Conservation (phyloP, 1,140 invertebrate genomes). For the Leucophenga varia region DNA sequence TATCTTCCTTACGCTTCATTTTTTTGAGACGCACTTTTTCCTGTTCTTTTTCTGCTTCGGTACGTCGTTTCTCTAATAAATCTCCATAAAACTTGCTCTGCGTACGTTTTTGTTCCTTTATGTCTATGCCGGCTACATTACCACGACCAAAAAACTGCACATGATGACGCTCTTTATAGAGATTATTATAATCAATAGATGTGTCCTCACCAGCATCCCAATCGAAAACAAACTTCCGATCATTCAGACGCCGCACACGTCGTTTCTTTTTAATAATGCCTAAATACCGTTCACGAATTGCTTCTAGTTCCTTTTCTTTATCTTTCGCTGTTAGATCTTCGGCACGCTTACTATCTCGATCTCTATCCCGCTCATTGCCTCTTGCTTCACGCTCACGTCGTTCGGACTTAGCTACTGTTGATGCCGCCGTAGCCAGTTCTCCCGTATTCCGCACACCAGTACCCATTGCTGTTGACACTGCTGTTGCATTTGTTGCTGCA, state of each 20-base stretch:
- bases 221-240: constrained; percentile 99
- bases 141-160: constrained; percentile 97
- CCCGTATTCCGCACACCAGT: too few species aligned
- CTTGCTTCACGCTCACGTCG: constrained; percentile 35
- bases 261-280: constrained; percentile 93
- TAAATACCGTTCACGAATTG: constrained; percentile 94
- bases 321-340: constrained; percentile 74
- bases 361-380: constrained; percentile 43
- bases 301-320: constrained; percentile 88
- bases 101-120: constrained; percentile 95
- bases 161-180: constrained; percentile 96
- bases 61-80: constrained; percentile 90
- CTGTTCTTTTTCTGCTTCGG: constrained; percentile 96
- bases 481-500: constrained; percentile 32
- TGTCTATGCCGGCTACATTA: constrained; percentile 95
- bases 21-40: constrained; percentile 93
- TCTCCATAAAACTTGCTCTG: constrained; percentile 98
- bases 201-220: constrained; percentile 99
- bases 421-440: constrained; percentile 24
- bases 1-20: constrained; percentile 93
- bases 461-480: constrained; percentile 17
- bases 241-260: constrained; percentile 88
- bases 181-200: constrained; percentile 93
- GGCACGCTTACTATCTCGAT: constrained; percentile 55
- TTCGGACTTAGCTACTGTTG: constrained; percentile 22